Percentiles rank a stretch among this genome's conserved stretches.
Conservation (phyloP, 2,113 vertebrate genomes). For the Pelecanus crispus region DNA sequence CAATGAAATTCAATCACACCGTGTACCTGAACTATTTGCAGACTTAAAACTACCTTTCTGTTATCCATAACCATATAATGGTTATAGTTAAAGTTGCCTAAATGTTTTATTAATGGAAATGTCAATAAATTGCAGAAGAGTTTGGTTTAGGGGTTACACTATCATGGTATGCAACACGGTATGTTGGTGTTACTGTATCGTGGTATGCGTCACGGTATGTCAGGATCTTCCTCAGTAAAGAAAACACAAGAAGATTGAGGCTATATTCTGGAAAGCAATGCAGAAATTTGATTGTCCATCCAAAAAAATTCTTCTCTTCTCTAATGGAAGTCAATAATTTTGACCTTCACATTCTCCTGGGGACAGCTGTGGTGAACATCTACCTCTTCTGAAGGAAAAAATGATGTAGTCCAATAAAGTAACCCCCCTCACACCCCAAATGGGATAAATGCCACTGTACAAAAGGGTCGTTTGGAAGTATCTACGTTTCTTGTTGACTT, state of each 20-base stretch:
- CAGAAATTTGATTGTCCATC: not conserved
- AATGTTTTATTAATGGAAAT: not conserved
- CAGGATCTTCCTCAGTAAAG: not conserved
- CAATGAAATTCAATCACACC: not conserved
- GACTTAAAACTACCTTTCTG: not conserved
- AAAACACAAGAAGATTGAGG: not conserved
- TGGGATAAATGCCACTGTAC: not conserved
- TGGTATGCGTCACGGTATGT: accelerated
- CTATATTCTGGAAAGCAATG: not conserved
- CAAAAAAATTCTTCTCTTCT: not conserved
- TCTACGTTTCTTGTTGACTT: not conserved
- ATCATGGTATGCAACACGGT: accelerated
- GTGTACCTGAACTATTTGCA: not conserved
- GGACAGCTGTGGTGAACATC: not conserved
- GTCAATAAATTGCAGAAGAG: not conserved
- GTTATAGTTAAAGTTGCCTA: not conserved
- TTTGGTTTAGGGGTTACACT: not conserved
- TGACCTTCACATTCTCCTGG: not conserved
- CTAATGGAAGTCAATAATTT: not conserved
- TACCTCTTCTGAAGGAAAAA: not conserved
- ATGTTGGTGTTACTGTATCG: accelerated
- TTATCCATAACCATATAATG: not conserved
- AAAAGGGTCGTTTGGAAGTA: not conserved
- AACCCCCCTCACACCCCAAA: accelerated
- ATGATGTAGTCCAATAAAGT: not conserved